Evolutionary conservation across 1,140 invertebrate species (phyloP).

Genomic region (Diabrotica undecimpunctata): DNA sequence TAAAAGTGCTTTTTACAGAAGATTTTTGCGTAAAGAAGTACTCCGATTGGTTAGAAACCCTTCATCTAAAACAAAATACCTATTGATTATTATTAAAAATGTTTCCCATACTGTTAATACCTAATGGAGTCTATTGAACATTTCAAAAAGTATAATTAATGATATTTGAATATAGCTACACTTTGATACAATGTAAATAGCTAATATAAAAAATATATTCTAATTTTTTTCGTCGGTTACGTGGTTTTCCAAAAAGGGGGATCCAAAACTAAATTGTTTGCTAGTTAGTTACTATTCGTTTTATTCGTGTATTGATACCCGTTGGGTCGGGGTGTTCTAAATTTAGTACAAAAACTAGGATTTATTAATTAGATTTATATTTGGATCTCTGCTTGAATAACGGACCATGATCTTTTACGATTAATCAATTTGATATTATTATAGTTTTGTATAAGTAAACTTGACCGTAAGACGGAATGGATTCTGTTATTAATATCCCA

Average conservation of each 20-base stretch:
- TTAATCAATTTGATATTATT: too few species aligned
- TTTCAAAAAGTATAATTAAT: conserved; percentile 34
- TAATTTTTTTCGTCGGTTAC: conserved; percentile 20
- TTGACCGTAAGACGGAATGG: too few species aligned
- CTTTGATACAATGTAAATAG: conserved; percentile 45
- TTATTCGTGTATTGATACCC: conserved; percentile 11
- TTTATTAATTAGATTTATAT: too few species aligned
- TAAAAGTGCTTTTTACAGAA: too few species aligned
- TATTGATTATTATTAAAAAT: conserved; percentile 20
- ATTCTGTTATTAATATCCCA: too few species aligned
- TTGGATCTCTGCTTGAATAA: too few species aligned
- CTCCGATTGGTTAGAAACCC: too few species aligned
- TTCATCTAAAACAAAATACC: conserved; percentile 21
- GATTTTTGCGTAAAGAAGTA: too few species aligned
- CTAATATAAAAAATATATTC: conserved; percentile 32
- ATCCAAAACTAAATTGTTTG: too few species aligned
- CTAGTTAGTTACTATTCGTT: conserved; percentile 13
- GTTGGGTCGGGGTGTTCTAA: conserved; percentile 6
- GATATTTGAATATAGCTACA: conserved; percentile 36
- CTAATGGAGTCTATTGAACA: conserved; percentile 40
- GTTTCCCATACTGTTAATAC: conserved; percentile 36
- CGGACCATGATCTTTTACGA: too few species aligned
- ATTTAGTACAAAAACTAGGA: background rate
- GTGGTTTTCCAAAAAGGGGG: too few species aligned
- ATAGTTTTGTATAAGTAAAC: too few species aligned